Conservation (phyloP, 2,113 vertebrate species). For the Cochlearius cochlearius region DNA sequence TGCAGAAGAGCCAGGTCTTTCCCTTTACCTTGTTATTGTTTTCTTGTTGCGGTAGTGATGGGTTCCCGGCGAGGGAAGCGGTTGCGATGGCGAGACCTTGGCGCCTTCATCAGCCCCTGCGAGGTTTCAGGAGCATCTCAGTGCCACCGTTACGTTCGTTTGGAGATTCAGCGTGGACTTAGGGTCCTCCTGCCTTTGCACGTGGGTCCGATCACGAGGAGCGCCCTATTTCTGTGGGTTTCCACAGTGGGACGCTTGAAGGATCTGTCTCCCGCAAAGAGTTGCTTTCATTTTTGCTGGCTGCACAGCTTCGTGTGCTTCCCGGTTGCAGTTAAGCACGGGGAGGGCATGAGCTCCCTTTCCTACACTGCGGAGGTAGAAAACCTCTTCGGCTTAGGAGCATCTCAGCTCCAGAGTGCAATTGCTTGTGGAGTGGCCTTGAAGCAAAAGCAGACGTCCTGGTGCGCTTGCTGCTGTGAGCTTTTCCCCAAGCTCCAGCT, state of each 20-base stretch:
- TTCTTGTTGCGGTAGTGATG: neutral
- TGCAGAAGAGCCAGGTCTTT: neutral
- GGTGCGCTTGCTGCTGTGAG: neutral
- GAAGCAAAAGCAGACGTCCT: neutral
- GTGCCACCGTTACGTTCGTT: rapidly evolving
- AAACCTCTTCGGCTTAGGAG: neutral
- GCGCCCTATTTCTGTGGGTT: neutral
- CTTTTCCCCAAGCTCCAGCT: neutral
- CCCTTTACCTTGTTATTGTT: neutral
- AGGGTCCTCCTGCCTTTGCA: neutral
- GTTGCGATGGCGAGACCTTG: rapidly evolving
- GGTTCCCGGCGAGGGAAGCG: neutral
- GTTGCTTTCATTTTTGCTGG: neutral
- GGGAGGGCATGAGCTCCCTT: neutral
- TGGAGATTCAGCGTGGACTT: neutral
- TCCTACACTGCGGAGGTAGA: neutral
- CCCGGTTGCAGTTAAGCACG: rapidly evolving
- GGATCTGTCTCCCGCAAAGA: rapidly evolving
- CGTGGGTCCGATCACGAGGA: rapidly evolving
- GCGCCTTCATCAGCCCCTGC: neutral
- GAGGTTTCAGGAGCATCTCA: neutral
- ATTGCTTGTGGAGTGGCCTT: neutral
- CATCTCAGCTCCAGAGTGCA: neutral
- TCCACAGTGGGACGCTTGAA: neutral
- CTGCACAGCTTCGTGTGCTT: rapidly evolving